Conservation (phyloP, 2,888 invertebrate species). For the Magallana nippona region DNA sequence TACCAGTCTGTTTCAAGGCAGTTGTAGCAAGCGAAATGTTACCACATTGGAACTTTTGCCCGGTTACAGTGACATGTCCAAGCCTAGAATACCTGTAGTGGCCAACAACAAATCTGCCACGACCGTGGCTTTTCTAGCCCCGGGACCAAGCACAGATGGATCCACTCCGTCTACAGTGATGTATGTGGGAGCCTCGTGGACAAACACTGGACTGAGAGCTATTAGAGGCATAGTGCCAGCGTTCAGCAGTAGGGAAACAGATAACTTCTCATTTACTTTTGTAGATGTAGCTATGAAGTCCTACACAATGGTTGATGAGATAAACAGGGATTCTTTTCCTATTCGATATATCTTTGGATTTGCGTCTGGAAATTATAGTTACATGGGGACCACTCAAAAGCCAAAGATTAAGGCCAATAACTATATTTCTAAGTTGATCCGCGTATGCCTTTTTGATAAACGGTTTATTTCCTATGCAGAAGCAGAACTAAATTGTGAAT, state of each 20-base stretch:
- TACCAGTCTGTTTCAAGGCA: conserved; percentile 93
- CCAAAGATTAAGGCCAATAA: conserved; percentile 82
- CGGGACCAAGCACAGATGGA: conserved; percentile 85
- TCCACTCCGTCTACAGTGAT: conserved; percentile 82
- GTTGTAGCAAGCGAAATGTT: conserved; percentile 92
- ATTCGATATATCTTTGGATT: conserved; percentile 98
- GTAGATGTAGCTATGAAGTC: conserved; percentile 78
- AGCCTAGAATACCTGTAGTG: conserved; percentile 86
- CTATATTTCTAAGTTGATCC: conserved; percentile 95
- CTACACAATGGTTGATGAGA: conserved; percentile 86
- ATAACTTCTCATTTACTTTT: conserved; percentile 93
- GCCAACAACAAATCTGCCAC: conserved; percentile 97
- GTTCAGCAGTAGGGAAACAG: conserved; percentile 93
- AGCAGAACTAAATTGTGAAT: conserved; percentile 94
- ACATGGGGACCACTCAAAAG: conserved; percentile 96
- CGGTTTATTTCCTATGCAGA: conserved; percentile 99
- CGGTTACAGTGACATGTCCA: conserved; percentile 82
- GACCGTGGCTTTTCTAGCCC: conserved; percentile 97
- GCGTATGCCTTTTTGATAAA: conserved; percentile 96
- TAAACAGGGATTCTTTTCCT: conserved; percentile 93
- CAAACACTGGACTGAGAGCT: conserved; percentile 63
- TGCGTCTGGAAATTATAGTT: conserved; percentile 96
- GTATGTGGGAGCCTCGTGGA: conserved; percentile 93
- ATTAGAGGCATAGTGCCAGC: conserved; percentile 88
- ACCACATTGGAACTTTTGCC: conserved; percentile 85